phyloP scores from a whole-genome alignment of 1,140 invertebrate genomes.

The Drosophila hydei region DNA sequence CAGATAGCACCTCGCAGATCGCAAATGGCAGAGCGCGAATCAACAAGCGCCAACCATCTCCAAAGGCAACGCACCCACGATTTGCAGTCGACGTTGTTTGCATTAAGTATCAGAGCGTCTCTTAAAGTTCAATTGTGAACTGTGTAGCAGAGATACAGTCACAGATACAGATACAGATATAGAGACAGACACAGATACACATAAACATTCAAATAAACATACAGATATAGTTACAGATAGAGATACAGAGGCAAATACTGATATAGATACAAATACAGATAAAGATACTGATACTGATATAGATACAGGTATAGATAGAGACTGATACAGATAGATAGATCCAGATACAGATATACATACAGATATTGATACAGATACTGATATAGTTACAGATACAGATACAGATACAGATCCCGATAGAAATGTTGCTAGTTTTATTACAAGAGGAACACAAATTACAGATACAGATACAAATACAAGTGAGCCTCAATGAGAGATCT shows the following conservation, averaged over 20 bases:
- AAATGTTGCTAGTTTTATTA: too few species aligned
- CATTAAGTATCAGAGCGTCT: conserved; percentile 60
- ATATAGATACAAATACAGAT: background rate
- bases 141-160: conserved; percentile 6
- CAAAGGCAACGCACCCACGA: background rate
- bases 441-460: background rate
- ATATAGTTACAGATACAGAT: background rate
- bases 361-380: background rate
- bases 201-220: too few species aligned
- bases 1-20: conserved; percentile 26
- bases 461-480: background rate
- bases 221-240: background rate
- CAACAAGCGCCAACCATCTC: conserved; percentile 10
- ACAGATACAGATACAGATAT: background rate
- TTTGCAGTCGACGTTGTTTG: conserved; percentile 45
- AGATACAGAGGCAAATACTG: background rate
- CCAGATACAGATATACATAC: background rate
- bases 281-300: background rate
- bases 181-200: conserved; percentile 5
- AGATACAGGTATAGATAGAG: background rate
- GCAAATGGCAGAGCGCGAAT: background rate
- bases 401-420: conserved; percentile 1
- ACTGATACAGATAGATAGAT: background rate
- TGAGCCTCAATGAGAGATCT: background rate
- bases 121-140: conserved; percentile 34